Percentiles rank a stretch among this genome's conserved stretches.
phyloP scores from a whole-genome alignment of 2,797 vertebrate genomes.

The Typhlichthys eigenmanni region DNA sequence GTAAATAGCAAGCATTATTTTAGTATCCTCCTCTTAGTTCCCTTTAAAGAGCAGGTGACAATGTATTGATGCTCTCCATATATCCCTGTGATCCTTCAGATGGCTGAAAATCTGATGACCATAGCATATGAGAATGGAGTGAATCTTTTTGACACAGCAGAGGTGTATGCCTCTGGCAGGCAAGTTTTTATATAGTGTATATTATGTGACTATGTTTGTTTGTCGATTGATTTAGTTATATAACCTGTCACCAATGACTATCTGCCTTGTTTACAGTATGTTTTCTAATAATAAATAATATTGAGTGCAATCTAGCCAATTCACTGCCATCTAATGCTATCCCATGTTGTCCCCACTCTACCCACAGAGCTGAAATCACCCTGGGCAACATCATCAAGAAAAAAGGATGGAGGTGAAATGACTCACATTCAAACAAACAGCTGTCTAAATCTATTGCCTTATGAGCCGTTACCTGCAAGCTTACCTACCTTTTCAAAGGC shows the following conservation, averaged over 20 bases:
- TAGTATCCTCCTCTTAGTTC: conserved; percentile 9
- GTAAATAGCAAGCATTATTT: no score
- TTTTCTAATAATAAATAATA: no score
- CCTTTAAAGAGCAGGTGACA: conserved; percentile 22
- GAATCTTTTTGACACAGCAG: conserved; percentile 82
- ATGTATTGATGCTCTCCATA: conserved; percentile 13
- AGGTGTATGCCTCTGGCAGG: conserved; percentile 84
- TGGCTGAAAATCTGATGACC: conserved; percentile 82
- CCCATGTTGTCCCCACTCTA: conserved; percentile 28
- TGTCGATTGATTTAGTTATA: background rate
- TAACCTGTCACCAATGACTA: background rate
- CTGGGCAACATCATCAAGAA: conserved; percentile 89
- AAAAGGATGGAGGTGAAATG: conserved; percentile 89
- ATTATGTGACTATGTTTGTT: background rate
- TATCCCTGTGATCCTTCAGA: conserved; percentile 58
- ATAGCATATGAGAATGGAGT: conserved; percentile 81
- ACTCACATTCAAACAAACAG: conserved; percentile 36
- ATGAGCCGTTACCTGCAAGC: conserved; percentile 7
- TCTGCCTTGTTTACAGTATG: no score
- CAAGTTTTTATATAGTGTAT: conserved; percentile 44
- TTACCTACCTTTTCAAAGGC: conserved; percentile 16
- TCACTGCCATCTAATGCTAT: no score
- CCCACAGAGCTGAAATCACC: conserved; percentile 85
- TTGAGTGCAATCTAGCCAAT: no score
- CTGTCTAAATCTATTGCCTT: conserved; percentile 22